phyloP scores from a whole-genome alignment of 2,888 invertebrate genomes.

The Tricholauxania praeusta region DNA sequence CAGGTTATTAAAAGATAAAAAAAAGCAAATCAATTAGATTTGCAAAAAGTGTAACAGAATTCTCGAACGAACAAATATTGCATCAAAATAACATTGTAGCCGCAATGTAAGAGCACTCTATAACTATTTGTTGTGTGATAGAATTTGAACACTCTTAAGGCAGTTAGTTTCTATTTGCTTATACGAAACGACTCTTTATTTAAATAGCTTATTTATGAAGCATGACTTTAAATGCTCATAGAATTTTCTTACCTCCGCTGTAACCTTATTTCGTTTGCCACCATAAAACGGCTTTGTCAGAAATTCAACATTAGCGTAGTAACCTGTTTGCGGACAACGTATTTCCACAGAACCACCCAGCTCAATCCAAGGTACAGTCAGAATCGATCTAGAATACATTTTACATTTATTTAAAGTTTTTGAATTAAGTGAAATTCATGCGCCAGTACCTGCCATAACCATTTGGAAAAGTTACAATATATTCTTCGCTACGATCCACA shows the following conservation, averaged over 20 bases:
- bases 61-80: too few relatives aligned
- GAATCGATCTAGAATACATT: conserved; percentile 79
- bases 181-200: background rate
- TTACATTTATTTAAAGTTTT: conserved; percentile 83
- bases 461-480: conserved; percentile 96
- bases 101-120: too few relatives aligned
- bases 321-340: conserved; percentile 93
- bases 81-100: too few relatives aligned
- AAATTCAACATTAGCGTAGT: conserved; percentile 93
- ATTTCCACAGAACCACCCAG: conserved; percentile 93
- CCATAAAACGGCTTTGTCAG: conserved; percentile 98
- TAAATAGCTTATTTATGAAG: background rate
- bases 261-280: conserved; percentile 91
- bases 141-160: too few relatives aligned
- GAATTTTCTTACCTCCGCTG: conserved; percentile 77
- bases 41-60: too few relatives aligned
- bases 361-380: conserved; percentile 99
- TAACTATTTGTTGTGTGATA: too few relatives aligned
- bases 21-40: too few relatives aligned
- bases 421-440: background rate
- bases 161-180: too few relatives aligned
- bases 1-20: too few relatives aligned
- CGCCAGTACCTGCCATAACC: conserved; percentile 88
- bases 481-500: conserved; percentile 92
- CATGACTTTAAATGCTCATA: background rate